Percentiles rank a stretch among this genome's conserved stretches.
Evolutionary conservation across 2,888 invertebrate species (phyloP).

Genomic region (Saturnia japonica): DNA sequence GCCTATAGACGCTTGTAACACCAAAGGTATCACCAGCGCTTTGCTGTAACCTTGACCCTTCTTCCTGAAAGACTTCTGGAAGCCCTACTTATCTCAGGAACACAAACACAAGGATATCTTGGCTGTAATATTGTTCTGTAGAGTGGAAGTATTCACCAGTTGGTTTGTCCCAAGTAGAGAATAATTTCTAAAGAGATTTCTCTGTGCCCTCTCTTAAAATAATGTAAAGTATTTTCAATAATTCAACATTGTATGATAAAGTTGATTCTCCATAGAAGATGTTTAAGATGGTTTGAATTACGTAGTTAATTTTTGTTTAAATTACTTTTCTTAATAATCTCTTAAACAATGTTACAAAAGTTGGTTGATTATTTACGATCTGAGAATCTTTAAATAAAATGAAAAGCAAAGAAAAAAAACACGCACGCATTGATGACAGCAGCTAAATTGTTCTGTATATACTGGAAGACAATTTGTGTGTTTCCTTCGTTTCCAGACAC

Average conservation of each 20-base stretch:
- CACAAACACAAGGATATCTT: too few species aligned
- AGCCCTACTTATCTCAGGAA: too few species aligned
- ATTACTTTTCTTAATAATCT: not conserved
- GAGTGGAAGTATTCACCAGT: too few species aligned
- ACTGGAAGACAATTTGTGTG: constrained; percentile 77
- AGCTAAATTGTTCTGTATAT: constrained; percentile 61
- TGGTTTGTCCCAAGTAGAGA: too few species aligned
- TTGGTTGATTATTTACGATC: not conserved
- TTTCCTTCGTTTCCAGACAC: constrained; percentile 80
- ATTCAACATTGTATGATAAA: not conserved
- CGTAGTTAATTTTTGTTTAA: not conserved
- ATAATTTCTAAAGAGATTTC: too few species aligned
- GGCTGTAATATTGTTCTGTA: too few species aligned
- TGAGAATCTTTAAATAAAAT: not conserved
- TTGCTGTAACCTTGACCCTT: too few species aligned
- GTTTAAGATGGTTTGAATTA: not conserved
- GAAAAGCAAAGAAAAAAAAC: constrained; percentile 11
- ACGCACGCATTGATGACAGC: constrained; percentile 61
- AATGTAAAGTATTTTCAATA: too few species aligned
- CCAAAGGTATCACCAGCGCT: too few species aligned
- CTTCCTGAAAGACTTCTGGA: too few species aligned
- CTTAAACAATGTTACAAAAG: not conserved
- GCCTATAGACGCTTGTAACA: too few species aligned
- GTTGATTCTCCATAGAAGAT: not conserved
- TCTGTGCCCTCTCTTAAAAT: too few species aligned